These are phyloP conservation scores for Psettodes erumei DNA, from an alignment of 2,113 vertebrate species.

Conservation along the genomic window DNA sequence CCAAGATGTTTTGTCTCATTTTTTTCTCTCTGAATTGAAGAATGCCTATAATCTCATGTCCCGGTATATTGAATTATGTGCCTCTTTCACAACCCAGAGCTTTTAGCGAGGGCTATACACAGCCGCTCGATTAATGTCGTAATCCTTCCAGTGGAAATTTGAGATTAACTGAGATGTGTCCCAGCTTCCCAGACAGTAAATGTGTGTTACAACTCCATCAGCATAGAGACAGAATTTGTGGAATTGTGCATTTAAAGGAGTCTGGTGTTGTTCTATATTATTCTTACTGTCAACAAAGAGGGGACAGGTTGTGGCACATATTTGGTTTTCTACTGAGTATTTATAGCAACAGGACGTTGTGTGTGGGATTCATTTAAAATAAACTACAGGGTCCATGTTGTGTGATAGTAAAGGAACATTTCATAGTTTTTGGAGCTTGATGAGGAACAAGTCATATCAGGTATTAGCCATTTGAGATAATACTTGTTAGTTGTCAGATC, in stretches of 20 bases:
- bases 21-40: slow-evolving; percentile 28
- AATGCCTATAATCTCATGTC: slow-evolving; percentile 49
- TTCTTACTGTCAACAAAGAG: not conserved
- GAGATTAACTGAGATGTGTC: slow-evolving; percentile 55
- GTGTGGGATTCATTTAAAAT: not conserved
- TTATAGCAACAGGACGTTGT: not conserved
- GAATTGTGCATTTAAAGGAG: not conserved
- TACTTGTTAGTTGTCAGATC: not conserved
- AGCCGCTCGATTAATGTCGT: slow-evolving; percentile 58
- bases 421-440: not conserved
- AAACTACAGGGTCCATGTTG: not conserved
- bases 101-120: slow-evolving; percentile 54
- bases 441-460: not conserved
- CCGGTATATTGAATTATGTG: slow-evolving; percentile 55
- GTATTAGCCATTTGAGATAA: not conserved
- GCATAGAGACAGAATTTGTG: not conserved
- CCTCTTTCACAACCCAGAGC: slow-evolving; percentile 46
- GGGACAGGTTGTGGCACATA: too few species aligned
- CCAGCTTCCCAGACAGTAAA: slow-evolving; percentile 16
- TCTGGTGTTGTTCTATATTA: not conserved
- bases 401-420: not conserved
- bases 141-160: slow-evolving; percentile 66
- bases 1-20: not conserved
- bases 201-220: slow-evolving; percentile 22
- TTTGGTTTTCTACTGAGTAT: too few species aligned